Conservation (phyloP, 2,888 invertebrate genomes). For the Caenorhabditis drosophilae region DNA sequence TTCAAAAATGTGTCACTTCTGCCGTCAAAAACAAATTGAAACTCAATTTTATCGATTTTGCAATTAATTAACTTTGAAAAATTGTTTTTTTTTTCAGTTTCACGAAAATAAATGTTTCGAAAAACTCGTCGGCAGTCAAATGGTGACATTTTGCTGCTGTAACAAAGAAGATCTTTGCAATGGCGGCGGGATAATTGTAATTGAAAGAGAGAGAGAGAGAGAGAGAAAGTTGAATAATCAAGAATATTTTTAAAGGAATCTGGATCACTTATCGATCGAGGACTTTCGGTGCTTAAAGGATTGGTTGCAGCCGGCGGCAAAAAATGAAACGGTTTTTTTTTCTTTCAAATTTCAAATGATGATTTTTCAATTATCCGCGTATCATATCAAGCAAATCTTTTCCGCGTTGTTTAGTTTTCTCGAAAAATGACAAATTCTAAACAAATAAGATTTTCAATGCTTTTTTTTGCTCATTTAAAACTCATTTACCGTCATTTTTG, state of each 20-base stretch:
- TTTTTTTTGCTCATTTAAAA: not conserved
- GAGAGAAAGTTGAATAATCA: not conserved
- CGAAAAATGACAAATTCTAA: conserved; percentile 42
- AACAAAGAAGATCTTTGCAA: conserved; percentile 42
- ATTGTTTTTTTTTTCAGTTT: too few species aligned
- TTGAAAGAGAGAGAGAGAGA: not conserved
- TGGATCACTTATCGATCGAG: conserved; percentile 34
- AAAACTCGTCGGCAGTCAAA: conserved; percentile 29
- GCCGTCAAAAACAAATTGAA: too few species aligned
- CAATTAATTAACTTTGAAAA: too few species aligned
- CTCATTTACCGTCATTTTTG: conserved; percentile 45
- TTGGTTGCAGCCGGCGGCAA: conserved; percentile 13
- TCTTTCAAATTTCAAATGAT: too few species aligned
- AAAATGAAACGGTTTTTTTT: too few species aligned
- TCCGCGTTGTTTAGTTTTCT: conserved; percentile 34
- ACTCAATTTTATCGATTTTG: too few species aligned
- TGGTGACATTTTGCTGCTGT: conserved; percentile 47
- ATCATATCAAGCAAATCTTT: conserved; percentile 39
- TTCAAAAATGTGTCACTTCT: too few species aligned
- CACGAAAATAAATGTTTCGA: conserved; percentile 45
- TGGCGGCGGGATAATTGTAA: conserved; percentile 38
- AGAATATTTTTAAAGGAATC: conserved; percentile 20
- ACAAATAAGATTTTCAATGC: not conserved
- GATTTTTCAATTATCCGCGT: conserved; percentile 19
- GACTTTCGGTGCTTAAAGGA: conserved; percentile 34